Evolutionary conservation across 2,797 vertebrate genomes (phyloP).

Genomic region (Malurus leucopterus): DNA sequence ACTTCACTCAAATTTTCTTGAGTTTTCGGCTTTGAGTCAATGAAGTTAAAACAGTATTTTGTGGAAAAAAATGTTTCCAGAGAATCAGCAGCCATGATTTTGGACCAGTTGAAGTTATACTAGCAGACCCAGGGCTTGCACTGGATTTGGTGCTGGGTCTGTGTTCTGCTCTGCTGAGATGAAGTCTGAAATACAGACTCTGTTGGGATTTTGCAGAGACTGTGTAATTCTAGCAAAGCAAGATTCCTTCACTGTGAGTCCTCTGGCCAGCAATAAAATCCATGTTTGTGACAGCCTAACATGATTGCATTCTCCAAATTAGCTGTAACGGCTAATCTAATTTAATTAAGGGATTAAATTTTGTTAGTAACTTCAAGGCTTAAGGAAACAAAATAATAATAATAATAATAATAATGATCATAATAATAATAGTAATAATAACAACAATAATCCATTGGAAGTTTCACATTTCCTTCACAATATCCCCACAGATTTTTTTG

Average conservation of each 20-base stretch:
- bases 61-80: not conserved
- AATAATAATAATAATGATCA: too few relatives aligned
- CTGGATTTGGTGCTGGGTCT: not conserved
- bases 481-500: rapidly evolving
- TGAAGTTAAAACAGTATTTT: not conserved
- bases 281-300: not conserved
- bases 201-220: not conserved
- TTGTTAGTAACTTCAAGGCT: not conserved
- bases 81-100: not conserved
- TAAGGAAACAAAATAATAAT: not conserved
- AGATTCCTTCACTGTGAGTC: not conserved
- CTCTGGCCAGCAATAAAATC: not conserved
- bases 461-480: not conserved
- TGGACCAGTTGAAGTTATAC: not conserved
- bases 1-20: not conserved
- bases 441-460: not conserved
- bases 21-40: not conserved
- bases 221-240: not conserved
- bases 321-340: not conserved
- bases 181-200: not conserved
- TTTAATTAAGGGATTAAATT: not conserved
- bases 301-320: not conserved
- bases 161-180: not conserved
- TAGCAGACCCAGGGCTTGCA: not conserved
- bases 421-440: not conserved